Conservation (phyloP, 1,140 invertebrate species). For the Uloborus diversus region DNA sequence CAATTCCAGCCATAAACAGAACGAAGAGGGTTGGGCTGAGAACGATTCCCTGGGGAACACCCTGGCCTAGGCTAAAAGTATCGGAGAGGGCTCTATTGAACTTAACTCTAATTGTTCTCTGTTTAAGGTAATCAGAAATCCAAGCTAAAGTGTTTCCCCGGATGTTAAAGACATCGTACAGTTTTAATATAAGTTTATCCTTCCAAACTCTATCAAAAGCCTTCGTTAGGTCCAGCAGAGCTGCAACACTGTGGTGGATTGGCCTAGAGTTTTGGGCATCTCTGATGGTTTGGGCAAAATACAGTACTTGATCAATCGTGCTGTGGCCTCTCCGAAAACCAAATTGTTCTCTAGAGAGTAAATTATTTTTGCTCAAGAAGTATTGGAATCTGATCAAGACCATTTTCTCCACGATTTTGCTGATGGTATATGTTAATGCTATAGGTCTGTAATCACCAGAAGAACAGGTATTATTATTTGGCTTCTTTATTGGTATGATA, state of each 20-base stretch:
- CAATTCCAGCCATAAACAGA: no score
- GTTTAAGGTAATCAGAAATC: no score
- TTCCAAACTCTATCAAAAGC: conserved; percentile 2
- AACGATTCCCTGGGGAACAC: no score
- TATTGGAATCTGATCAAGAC: not conserved
- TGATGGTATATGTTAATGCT: not conserved
- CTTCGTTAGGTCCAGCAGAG: conserved; percentile 2
- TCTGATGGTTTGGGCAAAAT: not conserved
- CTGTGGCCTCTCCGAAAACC: not conserved
- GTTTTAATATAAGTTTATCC: no score
- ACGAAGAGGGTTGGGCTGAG: no score
- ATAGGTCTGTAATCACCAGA: not conserved
- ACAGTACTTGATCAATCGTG: not conserved
- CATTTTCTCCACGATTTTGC: not conserved
- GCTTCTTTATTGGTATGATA: not conserved
- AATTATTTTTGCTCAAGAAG: not conserved
- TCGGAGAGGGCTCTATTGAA: no score
- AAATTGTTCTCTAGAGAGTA: not conserved
- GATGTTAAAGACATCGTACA: no score
- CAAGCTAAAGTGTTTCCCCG: no score
- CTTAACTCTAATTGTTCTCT: no score
- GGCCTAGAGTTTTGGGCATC: not conserved
- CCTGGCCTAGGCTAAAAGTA: no score
- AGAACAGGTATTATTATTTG: not conserved
- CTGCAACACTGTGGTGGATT: not conserved